Conservation (phyloP, 1,140 invertebrate species). For the Geopemphigus sp. region DNA sequence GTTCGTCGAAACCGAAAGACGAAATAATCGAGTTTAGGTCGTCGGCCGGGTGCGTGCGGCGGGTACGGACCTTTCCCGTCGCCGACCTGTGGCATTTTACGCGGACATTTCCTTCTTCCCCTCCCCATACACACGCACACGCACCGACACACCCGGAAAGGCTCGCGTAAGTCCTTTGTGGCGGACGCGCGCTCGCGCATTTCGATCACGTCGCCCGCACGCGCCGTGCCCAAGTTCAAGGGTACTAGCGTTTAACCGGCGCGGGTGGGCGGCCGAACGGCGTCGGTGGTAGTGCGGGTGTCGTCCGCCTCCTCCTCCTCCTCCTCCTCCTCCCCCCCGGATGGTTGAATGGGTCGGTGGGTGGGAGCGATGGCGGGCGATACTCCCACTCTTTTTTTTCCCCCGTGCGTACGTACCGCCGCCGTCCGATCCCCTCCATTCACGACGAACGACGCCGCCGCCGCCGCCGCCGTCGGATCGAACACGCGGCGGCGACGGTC, state of each 20-base stretch:
- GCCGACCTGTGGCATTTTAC: no score
- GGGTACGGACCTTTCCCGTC: no score
- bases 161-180: no score
- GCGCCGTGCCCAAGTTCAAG: slow-evolving; percentile 49
- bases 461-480: slow-evolving; percentile 63
- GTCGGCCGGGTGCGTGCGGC: no score
- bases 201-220: slow-evolving; percentile 10
- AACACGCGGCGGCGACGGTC: slow-evolving; percentile 56
- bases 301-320: no score
- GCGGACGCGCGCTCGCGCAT: background rate
- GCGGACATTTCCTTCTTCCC: no score
- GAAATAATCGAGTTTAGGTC: no score
- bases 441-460: slow-evolving; percentile 64
- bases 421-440: slow-evolving; percentile 7
- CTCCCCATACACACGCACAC: no score
- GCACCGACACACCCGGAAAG: no score
- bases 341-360: background rate
- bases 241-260: slow-evolving; percentile 55
- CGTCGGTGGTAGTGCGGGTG: slow-evolving; percentile 53
- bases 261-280: slow-evolving; percentile 57
- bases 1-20: no score
- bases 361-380: slow-evolving; percentile 49
- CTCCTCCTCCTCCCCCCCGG: no score
- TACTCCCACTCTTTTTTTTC: background rate
- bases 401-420: slow-evolving; percentile 9